Evolutionary conservation across 1,140 invertebrate genomes (phyloP), one percentile per base, ranked within the genome.

Genomic region (Bombus confusus): DNA sequence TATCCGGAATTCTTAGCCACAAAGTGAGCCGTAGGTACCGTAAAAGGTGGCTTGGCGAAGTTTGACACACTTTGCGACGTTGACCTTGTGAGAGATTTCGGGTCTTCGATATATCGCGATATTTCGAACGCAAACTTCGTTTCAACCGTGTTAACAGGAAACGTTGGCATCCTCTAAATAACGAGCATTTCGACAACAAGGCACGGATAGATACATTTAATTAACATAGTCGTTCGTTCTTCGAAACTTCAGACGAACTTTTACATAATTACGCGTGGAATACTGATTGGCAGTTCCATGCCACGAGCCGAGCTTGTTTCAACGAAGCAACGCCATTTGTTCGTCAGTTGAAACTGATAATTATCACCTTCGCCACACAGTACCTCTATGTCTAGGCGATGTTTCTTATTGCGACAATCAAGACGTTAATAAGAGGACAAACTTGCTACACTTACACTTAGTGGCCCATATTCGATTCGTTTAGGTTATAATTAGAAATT

Each of bases 11-110:
- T 80, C 69, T 66, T 74, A 41, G 62, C n/a, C 68, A n/a, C 77
- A 39, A 80, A 73, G 66, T 47, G 47, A 83, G 37, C 52, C 43
- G 52, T 18, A 83, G 78, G 87, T 89, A 88, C 87, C 87, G 80
- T 89, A 86, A 80, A 82, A 73, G 57, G 57, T 86, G 83, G 52
- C 47, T 52, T 52, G 47, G 18, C 47, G 34, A 80, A 75, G 80
- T 59, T 77, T 69, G 52, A 57, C 74, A 89, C 73, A 85, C 83
- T 47, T 59, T 39, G 64, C 25, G 41, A 41, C 43, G 47, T 28
- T 41, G 62, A 77, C 81, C 73, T 28, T 64, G 73, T 39, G 77
- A 88, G 66, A 85, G 66, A 85, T 78, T 68, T 81, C 62, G 83
- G 59, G n/a, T 85, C 62, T 34, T 39, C 22, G 59, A 34, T 59